Base-by-base conservation (phyloP, 2,113 vertebrate species). In the Gallinago paraguaiae region DNA sequence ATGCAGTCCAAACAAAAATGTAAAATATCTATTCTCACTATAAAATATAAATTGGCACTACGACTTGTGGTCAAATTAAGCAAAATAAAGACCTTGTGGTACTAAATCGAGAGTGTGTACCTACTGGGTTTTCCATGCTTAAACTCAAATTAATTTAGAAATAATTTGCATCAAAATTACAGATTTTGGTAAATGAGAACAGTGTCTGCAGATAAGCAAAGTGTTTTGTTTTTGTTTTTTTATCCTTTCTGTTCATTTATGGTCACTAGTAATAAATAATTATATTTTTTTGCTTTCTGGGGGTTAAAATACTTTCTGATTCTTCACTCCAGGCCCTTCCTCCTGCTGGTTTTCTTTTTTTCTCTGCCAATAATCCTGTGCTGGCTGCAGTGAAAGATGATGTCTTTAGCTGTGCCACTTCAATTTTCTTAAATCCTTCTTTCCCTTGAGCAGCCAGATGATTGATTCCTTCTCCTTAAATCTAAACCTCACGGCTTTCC, bases 401-500 rank as follows among this genome's bases (percentile, higher is more conserved):
- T 68, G 79, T 92, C 76, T 90, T 94, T 51, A 81, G 35, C 24
- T 75, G 17, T 83, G 41, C 64, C 20, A 30, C 78, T 77, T 86
- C 24, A 77, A 1, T 93, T 74, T 67, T 75, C 54, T 84, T 54
- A 70, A 86, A 86, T 39, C 48, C 28, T 85, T 65, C 25, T 69
- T 91, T 85, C 81, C 23, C 31, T 74, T 92, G 56, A 83, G 51
- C 24, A 64, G 60, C 12, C 51, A 81, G 51, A 59, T 88, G 89
- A 92, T 86, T 86, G 64, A 88, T 86, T 95, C 41, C 35, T 76
- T 88, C 68, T 82, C 43, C 39, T 88, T 68, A 81, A 86, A 77
- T 56, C 9, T 84, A 84, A 93, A 93, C 37, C 46, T 92, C 60
- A 23, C 13, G 25, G 46, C 14, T 90, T 63, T 92, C 63, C 25